Conservation (phyloP, 2,888 invertebrate species). For the Trissoscelio sp. region DNA sequence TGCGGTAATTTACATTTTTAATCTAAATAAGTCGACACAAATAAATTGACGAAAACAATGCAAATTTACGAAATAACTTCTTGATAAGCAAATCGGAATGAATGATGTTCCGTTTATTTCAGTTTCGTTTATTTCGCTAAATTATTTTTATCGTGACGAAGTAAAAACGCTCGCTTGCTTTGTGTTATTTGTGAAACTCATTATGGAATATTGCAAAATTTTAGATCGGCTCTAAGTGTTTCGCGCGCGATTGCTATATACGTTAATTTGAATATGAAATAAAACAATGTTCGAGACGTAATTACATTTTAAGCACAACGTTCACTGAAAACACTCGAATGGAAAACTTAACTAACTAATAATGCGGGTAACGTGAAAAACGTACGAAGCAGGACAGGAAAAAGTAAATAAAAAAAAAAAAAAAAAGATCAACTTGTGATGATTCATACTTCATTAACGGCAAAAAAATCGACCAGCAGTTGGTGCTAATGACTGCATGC, state of each 20-base stretch:
- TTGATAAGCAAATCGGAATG: constrained; percentile 52
- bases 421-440: constrained; percentile 40
- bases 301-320: constrained; percentile 52
- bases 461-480: constrained; percentile 50
- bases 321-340: constrained; percentile 40
- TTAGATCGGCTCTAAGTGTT: constrained; percentile 57
- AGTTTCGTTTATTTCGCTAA: constrained; percentile 48
- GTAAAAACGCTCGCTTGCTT: constrained; percentile 29
- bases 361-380: constrained; percentile 44
- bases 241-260: constrained; percentile 47
- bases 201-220: constrained; percentile 61
- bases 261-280: constrained; percentile 58
- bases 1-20: constrained; percentile 47
- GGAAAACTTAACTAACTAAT: constrained; percentile 53
- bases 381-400: constrained; percentile 23
- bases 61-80: constrained; percentile 52
- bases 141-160: constrained; percentile 42
- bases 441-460: constrained; percentile 59
- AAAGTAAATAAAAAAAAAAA: constrained; percentile 35
- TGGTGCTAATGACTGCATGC: constrained; percentile 58
- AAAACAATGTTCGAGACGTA: constrained; percentile 48
- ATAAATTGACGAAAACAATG: constrained; percentile 50
- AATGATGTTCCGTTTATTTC: constrained; percentile 56
- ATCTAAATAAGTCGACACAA: constrained; percentile 53
- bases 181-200: constrained; percentile 57